Evolutionary conservation across 2,888 invertebrate genomes (phyloP).

Genomic region (Ectemnius cavifrons): DNA sequence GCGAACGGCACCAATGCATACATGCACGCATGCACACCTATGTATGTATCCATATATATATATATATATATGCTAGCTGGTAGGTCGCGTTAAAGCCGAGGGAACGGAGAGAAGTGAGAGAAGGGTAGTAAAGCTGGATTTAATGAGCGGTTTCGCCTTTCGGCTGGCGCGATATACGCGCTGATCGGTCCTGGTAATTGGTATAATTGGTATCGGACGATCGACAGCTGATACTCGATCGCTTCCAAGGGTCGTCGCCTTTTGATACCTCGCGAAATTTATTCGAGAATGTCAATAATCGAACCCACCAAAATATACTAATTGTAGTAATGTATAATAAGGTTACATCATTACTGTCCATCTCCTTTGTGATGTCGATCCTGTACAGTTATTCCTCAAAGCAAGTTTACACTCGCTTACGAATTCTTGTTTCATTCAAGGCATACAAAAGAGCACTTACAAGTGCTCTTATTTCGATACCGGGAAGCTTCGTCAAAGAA

Average conservation of each 20-base stretch:
- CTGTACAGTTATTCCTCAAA: no score
- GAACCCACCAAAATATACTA: no score
- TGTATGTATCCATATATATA: no score
- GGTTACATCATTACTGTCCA: no score
- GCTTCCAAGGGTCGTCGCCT: conserved; percentile 20
- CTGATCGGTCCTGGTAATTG: conserved; percentile 63
- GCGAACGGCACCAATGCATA: not conserved
- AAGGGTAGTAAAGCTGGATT: conserved; percentile 53
- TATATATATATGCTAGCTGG: no score
- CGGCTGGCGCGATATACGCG: conserved; percentile 61
- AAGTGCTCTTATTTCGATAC: not conserved
- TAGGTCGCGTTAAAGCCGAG: no score
- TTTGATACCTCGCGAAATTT: conserved; percentile 22
- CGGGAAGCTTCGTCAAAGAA: not conserved
- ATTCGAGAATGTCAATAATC: not conserved
- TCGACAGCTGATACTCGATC: conserved; percentile 20
- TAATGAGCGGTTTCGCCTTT: conserved; percentile 63
- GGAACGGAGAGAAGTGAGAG: conserved; percentile 7
- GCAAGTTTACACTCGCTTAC: no score
- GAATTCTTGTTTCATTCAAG: not conserved
- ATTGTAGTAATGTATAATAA: no score
- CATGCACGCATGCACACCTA: no score
- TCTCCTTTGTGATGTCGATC: no score
- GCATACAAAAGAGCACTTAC: not conserved
- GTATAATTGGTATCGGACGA: conserved; percentile 51